phyloP scores from a whole-genome alignment of 2,888 invertebrate genomes.

The Drepanosiphum platanoidis region DNA sequence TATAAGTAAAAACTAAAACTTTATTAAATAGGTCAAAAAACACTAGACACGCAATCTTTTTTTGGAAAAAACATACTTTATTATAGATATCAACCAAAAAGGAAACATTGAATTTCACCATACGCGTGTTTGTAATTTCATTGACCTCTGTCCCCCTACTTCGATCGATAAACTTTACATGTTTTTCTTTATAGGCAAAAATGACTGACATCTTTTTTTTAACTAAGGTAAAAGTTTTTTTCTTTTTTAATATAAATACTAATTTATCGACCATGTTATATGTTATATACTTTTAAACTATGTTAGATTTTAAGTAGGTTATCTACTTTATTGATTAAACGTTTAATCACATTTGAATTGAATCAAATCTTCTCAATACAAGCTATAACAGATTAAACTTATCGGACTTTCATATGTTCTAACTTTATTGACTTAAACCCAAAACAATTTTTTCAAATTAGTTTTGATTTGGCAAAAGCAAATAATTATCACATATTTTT shows the following conservation, averaged over 20 bases:
- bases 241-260: neutral
- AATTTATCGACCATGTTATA: too few species aligned
- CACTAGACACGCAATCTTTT: slow-evolving; percentile 46
- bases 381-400: too few species aligned
- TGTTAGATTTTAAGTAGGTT: neutral
- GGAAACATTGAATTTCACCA: slow-evolving; percentile 33
- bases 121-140: slow-evolving; percentile 53
- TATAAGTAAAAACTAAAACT: neutral
- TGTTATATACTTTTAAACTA: neutral
- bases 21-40: slow-evolving; percentile 39
- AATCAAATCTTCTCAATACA: too few species aligned
- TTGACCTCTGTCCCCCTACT: slow-evolving; percentile 47
- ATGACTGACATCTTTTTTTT: slow-evolving; percentile 4
- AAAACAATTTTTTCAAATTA: too few species aligned
- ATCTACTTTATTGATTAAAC: neutral
- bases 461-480: too few species aligned
- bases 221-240: neutral
- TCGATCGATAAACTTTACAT: slow-evolving; percentile 52
- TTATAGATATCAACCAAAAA: slow-evolving; percentile 12
- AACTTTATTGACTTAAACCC: too few species aligned
- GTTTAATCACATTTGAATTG: too few species aligned
- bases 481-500: too few species aligned
- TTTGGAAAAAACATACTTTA: neutral
- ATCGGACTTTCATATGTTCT: too few species aligned
- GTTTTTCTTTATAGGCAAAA: slow-evolving; percentile 37